Conservation (phyloP, 2,797 vertebrate species). For the Adrianichthys oophorus region DNA sequence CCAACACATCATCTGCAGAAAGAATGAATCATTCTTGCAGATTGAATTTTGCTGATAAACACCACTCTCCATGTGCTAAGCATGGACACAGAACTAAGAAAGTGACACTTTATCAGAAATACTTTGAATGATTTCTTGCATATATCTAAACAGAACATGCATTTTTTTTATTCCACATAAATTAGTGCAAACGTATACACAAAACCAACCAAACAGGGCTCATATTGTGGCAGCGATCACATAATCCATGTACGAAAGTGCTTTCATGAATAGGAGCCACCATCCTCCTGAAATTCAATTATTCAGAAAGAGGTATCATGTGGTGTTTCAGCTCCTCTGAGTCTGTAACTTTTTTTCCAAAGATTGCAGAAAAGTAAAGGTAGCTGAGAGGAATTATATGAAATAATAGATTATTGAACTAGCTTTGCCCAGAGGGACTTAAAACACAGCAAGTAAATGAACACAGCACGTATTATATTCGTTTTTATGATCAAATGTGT, state of each 20-base stretch:
- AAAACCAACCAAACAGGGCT: conserved; percentile 59
- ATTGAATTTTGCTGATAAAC: too few species aligned
- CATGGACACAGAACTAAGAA: too few species aligned
- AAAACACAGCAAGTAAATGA: neutral
- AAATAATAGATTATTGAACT: neutral
- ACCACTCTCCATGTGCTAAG: too few species aligned
- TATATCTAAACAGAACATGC: too few species aligned
- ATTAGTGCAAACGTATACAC: conserved; percentile 15
- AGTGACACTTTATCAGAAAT: too few species aligned
- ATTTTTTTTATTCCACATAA: neutral
- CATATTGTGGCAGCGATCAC: conserved; percentile 78
- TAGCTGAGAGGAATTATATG: neutral
- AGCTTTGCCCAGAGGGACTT: too few species aligned
- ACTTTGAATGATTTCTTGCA: too few species aligned
- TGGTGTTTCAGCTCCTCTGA: conserved; percentile 51
- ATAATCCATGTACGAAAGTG: conserved; percentile 73
- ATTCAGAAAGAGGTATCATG: conserved; percentile 67
- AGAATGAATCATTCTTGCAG: too few species aligned
- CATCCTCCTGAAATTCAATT: conserved; percentile 69
- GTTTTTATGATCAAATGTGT: too few species aligned
- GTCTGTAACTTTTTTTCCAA: conserved; percentile 25
- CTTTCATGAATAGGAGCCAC: conserved; percentile 64
- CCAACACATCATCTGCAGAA: neutral
- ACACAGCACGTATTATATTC: neutral
- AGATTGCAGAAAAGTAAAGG: neutral